Conservation (phyloP, 2,113 vertebrate species). For the Lontra canadensis region DNA sequence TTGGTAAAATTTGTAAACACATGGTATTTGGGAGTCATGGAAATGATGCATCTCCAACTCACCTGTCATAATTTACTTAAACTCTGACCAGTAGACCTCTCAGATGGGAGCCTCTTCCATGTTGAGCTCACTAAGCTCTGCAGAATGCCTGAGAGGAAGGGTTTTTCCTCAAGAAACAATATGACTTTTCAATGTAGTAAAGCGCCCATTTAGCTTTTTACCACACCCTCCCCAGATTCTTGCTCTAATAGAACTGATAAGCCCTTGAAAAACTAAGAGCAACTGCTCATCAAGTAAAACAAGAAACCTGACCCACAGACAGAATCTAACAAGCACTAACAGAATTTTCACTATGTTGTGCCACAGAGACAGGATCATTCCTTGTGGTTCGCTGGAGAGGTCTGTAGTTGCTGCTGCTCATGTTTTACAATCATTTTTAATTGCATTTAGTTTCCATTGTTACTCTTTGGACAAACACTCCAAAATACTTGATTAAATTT, state of each 20-base stretch:
- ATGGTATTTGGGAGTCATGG: not conserved
- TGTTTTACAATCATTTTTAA: not conserved
- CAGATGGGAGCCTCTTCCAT: too few species aligned
- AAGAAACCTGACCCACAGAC: not conserved
- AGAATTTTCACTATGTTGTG: too few species aligned
- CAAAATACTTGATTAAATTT: not conserved
- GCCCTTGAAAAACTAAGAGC: not conserved
- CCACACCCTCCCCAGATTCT: not conserved
- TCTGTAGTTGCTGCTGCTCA: not conserved
- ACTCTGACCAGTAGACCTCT: not conserved
- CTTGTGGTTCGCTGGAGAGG: not conserved
- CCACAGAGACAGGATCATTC: not conserved
- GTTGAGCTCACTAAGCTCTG: not conserved
- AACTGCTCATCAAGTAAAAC: not conserved
- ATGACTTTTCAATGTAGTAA: not conserved
- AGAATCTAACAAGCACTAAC: not conserved
- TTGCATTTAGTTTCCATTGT: not conserved
- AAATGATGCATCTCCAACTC: not conserved
- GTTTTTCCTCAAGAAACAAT: not conserved
- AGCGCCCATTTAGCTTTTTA: not conserved
- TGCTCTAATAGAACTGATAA: not conserved
- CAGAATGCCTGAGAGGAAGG: not conserved
- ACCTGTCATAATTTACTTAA: not conserved
- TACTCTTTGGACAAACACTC: not conserved
- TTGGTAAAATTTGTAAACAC: not conserved